These are phyloP conservation scores for Calliphora vicina DNA, from an alignment of 1,140 invertebrate genomes.

Conservation along the genomic window DNA sequence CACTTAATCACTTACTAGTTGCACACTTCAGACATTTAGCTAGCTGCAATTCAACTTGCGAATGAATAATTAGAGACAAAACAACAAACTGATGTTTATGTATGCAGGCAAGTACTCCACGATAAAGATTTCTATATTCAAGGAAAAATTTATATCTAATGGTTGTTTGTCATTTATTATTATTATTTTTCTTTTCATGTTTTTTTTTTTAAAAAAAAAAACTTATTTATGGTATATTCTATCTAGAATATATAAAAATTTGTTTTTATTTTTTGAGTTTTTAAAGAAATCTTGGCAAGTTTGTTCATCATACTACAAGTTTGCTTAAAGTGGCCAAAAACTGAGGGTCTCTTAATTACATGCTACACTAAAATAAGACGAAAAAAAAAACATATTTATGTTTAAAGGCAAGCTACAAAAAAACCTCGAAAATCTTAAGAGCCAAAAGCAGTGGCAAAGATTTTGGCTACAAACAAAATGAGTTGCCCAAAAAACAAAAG, in stretches of 20 bases:
- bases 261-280: too few relatives aligned
- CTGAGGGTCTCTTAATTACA: constrained; percentile 23
- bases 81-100: neutral
- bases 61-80: neutral
- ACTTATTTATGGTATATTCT: too few relatives aligned
- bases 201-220: too few relatives aligned
- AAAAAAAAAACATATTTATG: neutral
- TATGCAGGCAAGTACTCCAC: neutral
- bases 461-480: neutral
- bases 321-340: neutral
- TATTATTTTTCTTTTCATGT: neutral
- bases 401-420: neutral
- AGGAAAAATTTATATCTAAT: neutral
- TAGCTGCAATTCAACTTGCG: neutral
- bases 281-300: neutral
- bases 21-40: neutral
- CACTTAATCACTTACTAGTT: constrained; percentile 17
- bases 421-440: neutral
- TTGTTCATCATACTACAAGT: neutral
- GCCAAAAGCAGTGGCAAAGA: neutral
- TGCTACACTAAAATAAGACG: neutral
- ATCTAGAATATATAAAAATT: too few relatives aligned
- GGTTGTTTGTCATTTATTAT: neutral
- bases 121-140: neutral
- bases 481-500: constrained; percentile 6